Evolutionary conservation across 2,797 vertebrate species (phyloP), one percentile per base, ranked within the genome.

Genomic region (Bovichtus diacanthus): DNA sequence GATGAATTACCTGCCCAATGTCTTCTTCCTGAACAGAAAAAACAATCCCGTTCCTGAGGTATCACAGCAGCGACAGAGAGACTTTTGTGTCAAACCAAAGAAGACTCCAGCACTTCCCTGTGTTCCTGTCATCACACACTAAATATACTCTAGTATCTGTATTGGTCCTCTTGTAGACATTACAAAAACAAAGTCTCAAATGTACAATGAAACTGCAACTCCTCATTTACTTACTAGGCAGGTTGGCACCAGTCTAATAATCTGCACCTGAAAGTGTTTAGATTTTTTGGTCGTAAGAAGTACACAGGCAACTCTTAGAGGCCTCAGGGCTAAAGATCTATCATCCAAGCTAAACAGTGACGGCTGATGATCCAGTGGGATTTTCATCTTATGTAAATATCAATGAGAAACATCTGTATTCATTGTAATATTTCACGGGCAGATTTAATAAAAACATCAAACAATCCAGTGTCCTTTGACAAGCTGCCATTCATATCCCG

Each of bases 11-110:
- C 4, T 34, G 29, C 46, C 3, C 21, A 0, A 19, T 31, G 3
- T 74, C 4, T 53, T 76, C n/a, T n/a, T 29, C 53, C 47, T 69
- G 3, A 21, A 39, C 49, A 87, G 85, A 61, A 70, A 73, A 34
- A 39, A 34, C 47, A 38, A 34, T 23, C 25, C 18, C 19, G 31
- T 6, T 34, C 44, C 54, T 16, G 79, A 60, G 18, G 46, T 23
- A 16, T 73, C 56, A 54, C 25, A 18, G 7, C 29, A 16, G 6
- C 5, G 4, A 29, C 63, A 65, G 38, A 81, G 5, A 49, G 56
- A 49, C 62, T 13, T 38, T 54, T 11, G 8, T 21, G 29, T 56
- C n/a, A 70, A 70, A 62, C 36, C 54, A 21, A 59, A 66, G 64
- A 56, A 21, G 47, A 25, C 54, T 27, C n/a, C 31, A 53, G 36